Conservation (phyloP, 2,888 invertebrate species). For the Ormyrus labotus region DNA sequence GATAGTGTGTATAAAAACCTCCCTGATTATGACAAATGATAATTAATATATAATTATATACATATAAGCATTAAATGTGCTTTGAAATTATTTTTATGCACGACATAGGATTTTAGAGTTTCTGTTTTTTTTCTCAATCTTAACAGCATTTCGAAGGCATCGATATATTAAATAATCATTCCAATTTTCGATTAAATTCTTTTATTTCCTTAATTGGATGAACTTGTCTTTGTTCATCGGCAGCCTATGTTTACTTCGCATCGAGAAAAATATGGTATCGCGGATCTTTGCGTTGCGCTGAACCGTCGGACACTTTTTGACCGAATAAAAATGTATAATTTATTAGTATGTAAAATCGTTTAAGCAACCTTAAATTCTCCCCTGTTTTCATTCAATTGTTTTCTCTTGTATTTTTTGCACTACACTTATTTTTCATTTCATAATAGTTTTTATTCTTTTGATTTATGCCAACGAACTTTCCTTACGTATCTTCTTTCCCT, state of each 20-base stretch:
- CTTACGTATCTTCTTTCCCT: constrained; percentile 57
- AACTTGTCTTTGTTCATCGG: constrained; percentile 43
- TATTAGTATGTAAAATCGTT: constrained; percentile 44
- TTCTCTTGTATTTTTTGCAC: constrained; percentile 55
- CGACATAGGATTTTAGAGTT: constrained; percentile 28
- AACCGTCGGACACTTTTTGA: constrained; percentile 50
- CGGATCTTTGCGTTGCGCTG: constrained; percentile 27
- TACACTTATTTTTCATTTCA: constrained; percentile 45
- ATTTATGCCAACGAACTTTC: constrained; percentile 65
- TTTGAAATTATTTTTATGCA: constrained; percentile 35
- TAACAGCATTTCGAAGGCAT: constrained; percentile 42
- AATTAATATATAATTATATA: constrained; percentile 48
- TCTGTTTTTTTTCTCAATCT: constrained; percentile 1
- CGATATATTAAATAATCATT: constrained; percentile 36
- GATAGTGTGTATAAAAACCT: no score
- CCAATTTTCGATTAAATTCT: constrained; percentile 26
- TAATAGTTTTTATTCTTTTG: constrained; percentile 61
- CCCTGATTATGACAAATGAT: constrained; percentile 14
- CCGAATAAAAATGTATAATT: constrained; percentile 42
- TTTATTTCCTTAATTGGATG: constrained; percentile 33
- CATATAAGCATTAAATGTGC: constrained; percentile 32
- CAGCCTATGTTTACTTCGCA: constrained; percentile 46
- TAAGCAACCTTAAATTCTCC: constrained; percentile 48
- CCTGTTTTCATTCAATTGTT: constrained; percentile 28
- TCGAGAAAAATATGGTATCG: constrained; percentile 44